These are phyloP conservation scores for Drosophila tanythrix DNA, from an alignment of 2,888 invertebrate species.

Conservation along the genomic window DNA sequence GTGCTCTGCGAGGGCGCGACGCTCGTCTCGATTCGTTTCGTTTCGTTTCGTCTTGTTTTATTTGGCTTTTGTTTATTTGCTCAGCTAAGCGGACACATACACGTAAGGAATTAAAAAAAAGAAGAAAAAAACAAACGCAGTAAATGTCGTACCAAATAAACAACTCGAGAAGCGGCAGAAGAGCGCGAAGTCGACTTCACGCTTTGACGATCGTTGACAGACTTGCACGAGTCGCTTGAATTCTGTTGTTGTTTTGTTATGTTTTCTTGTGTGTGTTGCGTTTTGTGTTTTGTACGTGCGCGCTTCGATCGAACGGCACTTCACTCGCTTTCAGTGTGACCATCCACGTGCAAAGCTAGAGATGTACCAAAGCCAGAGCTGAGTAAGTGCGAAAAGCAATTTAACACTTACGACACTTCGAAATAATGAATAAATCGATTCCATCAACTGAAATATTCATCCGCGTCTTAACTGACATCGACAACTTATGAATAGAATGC, in stretches of 20 bases:
- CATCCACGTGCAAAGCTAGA: slow-evolving; percentile 22
- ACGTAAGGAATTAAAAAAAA: slow-evolving; percentile 53
- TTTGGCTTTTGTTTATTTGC: slow-evolving; percentile 11
- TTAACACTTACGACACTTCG: neutral
- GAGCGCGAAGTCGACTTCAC: slow-evolving; percentile 56
- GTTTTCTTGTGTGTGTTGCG: neutral
- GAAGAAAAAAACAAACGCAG: slow-evolving; percentile 6
- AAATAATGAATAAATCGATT: neutral
- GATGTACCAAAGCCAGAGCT: slow-evolving; percentile 14
- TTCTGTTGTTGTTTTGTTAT: slow-evolving; percentile 1
- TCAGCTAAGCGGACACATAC: slow-evolving; percentile 7
- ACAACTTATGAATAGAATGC: neutral
- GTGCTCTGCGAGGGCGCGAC: slow-evolving; percentile 14
- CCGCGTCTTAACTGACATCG: neutral
- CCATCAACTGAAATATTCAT: neutral
- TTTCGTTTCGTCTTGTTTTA: slow-evolving; percentile 15
- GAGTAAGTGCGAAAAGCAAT: neutral
- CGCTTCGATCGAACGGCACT: slow-evolving; percentile 45
- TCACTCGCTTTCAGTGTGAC: slow-evolving; percentile 45
- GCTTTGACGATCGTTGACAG: slow-evolving; percentile 72
- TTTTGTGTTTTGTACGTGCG: slow-evolving; percentile 32
- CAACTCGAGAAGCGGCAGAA: slow-evolving; percentile 20
- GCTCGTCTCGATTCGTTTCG: slow-evolving; percentile 30
- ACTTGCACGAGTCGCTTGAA: slow-evolving; percentile 48
- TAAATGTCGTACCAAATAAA: slow-evolving; percentile 31